Conservation (phyloP, 2,113 vertebrate species). For the Callipepla squamata region DNA sequence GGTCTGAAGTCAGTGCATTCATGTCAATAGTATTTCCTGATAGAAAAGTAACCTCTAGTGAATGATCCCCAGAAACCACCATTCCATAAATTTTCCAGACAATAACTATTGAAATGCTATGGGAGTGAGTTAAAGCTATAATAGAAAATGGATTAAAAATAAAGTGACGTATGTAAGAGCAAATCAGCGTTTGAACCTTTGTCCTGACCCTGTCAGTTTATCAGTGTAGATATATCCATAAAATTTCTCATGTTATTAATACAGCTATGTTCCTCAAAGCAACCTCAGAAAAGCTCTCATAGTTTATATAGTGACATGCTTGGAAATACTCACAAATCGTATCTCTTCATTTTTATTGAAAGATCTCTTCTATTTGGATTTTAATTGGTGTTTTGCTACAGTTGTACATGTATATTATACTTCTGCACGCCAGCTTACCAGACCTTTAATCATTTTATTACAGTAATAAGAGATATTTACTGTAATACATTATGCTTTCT, state of each 20-base stretch:
- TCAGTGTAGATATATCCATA: background rate
- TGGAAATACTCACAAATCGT: rapidly evolving
- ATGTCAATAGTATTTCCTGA: background rate
- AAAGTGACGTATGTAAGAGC: background rate
- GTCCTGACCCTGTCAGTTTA: background rate
- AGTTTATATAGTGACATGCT: background rate
- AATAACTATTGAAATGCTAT: background rate
- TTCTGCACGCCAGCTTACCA: background rate
- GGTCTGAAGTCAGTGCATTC: background rate
- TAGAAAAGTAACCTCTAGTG: rapidly evolving
- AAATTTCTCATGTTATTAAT: background rate
- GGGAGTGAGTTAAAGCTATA: background rate
- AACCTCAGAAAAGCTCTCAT: background rate
- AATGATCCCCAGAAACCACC: background rate
- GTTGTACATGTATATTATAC: background rate
- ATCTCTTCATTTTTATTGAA: background rate
- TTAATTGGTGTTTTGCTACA: background rate
- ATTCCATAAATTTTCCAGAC: background rate
- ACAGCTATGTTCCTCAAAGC: background rate
- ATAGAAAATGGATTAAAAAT: background rate
- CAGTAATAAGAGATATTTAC: background rate
- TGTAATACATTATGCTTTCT: background rate
- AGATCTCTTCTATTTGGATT: background rate
- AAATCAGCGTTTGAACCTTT: background rate
- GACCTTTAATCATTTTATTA: background rate